Conservation (phyloP, 2,797 vertebrate species). For the Halcyon chelicuti region DNA sequence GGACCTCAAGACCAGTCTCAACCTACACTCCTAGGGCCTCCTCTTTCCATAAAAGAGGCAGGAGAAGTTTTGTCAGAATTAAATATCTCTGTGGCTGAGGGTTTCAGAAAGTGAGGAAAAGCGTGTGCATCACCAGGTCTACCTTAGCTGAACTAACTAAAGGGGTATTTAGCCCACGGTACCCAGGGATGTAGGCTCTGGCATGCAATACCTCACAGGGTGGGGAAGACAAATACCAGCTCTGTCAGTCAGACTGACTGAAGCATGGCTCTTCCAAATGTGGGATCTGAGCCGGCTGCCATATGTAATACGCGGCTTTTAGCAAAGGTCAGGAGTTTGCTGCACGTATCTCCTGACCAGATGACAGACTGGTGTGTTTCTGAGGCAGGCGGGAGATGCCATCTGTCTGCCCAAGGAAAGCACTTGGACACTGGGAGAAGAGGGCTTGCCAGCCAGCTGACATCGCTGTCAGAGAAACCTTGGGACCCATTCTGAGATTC, state of each 20-base stretch:
- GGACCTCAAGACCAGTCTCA: neutral
- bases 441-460: neutral
- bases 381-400: neutral
- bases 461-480: neutral
- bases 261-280: neutral
- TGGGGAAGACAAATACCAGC: neutral
- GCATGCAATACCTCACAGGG: neutral
- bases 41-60: neutral
- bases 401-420: neutral
- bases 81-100: neutral
- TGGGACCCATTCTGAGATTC: neutral
- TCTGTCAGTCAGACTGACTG: neutral
- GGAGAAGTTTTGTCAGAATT: neutral
- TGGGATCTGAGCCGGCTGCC: neutral
- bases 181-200: neutral
- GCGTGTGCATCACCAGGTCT: neutral
- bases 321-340: neutral
- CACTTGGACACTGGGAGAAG: neutral
- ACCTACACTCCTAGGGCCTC: too few species aligned
- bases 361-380: accelerated
- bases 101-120: neutral
- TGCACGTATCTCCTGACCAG: neutral
- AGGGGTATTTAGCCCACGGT: neutral
- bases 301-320: accelerated
- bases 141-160: neutral